phyloP scores from a whole-genome alignment of 1,140 invertebrate genomes.

The Drosophila melanogaster region DNA sequence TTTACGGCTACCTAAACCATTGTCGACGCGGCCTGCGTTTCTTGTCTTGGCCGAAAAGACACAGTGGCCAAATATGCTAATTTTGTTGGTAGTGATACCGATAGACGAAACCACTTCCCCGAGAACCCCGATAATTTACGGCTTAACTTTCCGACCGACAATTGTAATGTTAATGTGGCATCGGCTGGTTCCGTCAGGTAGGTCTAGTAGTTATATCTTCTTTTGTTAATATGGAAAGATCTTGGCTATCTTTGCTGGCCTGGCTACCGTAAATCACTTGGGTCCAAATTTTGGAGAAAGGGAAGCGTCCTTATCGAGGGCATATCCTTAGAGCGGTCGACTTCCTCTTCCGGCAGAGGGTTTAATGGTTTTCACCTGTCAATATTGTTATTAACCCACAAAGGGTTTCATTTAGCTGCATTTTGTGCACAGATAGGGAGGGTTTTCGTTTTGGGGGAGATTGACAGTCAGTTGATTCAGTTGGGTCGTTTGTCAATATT shows the following conservation, averaged over 20 bases:
- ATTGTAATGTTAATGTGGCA: slow-evolving; percentile 67
- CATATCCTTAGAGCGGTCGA: slow-evolving; percentile 23
- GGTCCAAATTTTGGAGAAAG: slow-evolving; percentile 36
- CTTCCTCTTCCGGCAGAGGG: slow-evolving; percentile 39
- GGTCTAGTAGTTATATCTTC: slow-evolving; percentile 23
- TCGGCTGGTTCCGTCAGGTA: slow-evolving; percentile 41
- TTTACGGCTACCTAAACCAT: slow-evolving; percentile 66
- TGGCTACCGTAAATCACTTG: slow-evolving; percentile 42
- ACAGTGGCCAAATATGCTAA: slow-evolving; percentile 77
- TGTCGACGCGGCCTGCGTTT: slow-evolving; percentile 35
- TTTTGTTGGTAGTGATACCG: slow-evolving; percentile 51
- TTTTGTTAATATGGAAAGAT: slow-evolving; percentile 24
- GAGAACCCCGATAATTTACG: slow-evolving; percentile 62
- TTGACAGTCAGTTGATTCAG: slow-evolving; percentile 43
- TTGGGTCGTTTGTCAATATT: slow-evolving; percentile 56
- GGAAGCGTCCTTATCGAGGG: slow-evolving; percentile 41
- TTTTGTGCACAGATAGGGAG: slow-evolving; percentile 17
- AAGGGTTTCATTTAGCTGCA: slow-evolving; percentile 58
- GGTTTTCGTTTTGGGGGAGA: slow-evolving; percentile 15
- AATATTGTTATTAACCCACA: slow-evolving; percentile 52
- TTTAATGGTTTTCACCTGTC: slow-evolving; percentile 71
- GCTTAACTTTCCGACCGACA: slow-evolving; percentile 46
- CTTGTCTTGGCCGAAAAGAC: slow-evolving; percentile 20
- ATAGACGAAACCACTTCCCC: slow-evolving; percentile 28
- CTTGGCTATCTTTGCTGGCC: neutral